Base-by-base conservation (phyloP, 1,140 invertebrate genomes). In the Macrotrachela quadricornifera region DNA sequence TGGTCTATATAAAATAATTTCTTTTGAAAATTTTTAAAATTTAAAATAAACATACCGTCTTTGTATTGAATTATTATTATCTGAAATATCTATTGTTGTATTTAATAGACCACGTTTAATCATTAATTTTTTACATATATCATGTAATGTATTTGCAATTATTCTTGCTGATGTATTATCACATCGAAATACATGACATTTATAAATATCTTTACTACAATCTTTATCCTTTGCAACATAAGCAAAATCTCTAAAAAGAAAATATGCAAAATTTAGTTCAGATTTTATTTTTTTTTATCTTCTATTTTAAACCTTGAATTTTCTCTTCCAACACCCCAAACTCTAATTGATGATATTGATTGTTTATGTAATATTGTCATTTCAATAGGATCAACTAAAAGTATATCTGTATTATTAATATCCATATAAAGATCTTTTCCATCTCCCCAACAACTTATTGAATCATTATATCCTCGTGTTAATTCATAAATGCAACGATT, bases 101-200 rank as follows among this genome's bases (percentile, higher is more conserved):
- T 42, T 38, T 12, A 14, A 41, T 61, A 59, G n/a, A 56, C 53
- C 46, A 36, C 85, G 72, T 66, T 92, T 85, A 59, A 88, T 84
- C 83, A 94, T 88, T 59, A 92, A 85, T 61, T 83, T 81, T 71
- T 91, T 90, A 72, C 88, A 95, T 63, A 91, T 88, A 66, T 94
- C 86, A 49, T 77, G 74, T 55, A 95, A 73, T 4, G 86, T 85
- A 66, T 90, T 90, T 39, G 88, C 88, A 61, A 95, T 90, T 49
- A 84, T 85, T 50, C 85, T 76, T 13, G 90, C 88, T 6, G 86
- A 85, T 60, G 85, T 36, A 36, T 38, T 47, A 13, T 53, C 51
- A 4, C 36, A 53, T 9, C 46, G 37, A 43, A 53, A 53, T 43
- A 71, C 67, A 56, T 71, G 68, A 60, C 67, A 71, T 63, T 66